A percentile compares a stretch with the other conserved stretches of the same genome.
Conservation (phyloP, 2,797 vertebrate species). For the Neostethus bicornis region DNA sequence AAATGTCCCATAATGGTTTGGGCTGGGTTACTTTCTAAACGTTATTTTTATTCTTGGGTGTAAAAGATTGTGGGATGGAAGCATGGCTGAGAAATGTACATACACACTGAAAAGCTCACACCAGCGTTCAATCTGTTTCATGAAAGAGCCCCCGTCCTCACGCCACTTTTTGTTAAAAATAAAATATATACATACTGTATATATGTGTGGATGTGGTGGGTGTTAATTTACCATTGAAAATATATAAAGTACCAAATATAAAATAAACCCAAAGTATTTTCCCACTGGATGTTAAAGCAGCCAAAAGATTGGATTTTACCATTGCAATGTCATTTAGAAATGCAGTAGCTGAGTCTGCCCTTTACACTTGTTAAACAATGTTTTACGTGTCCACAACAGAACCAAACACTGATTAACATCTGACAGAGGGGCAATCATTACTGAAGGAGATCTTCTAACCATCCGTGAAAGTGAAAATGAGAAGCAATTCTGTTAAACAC, state of each 20-base stretch:
- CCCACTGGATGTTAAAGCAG: conserved; percentile 23
- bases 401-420: conserved; percentile 72
- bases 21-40: conserved; percentile 72
- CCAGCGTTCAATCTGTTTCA: conserved; percentile 26
- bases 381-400: conserved; percentile 69
- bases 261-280: conserved; percentile 3
- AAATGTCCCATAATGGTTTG: conserved; percentile 78
- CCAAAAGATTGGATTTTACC: conserved; percentile 39
- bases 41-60: conserved; percentile 68
- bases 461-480: conserved; percentile 80
- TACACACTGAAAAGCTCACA: conserved; percentile 22
- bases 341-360: conserved; percentile 56
- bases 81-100: conserved; percentile 37
- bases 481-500: conserved; percentile 76
- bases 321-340: conserved; percentile 55
- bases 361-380: conserved; percentile 72
- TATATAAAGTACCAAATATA: conserved; percentile 66
- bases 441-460: conserved; percentile 69
- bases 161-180: too few relatives aligned
- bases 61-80: conserved; percentile 40
- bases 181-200: conserved; percentile 27
- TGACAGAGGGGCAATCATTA: conserved; percentile 64
- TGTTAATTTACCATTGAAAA: conserved; percentile 52
- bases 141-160: conserved; percentile 10
- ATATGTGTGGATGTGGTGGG: conserved; percentile 45